These are phyloP conservation scores for Alligator mississippiensis DNA, from an alignment of 2,113 vertebrate species.

Conservation along the genomic window DNA sequence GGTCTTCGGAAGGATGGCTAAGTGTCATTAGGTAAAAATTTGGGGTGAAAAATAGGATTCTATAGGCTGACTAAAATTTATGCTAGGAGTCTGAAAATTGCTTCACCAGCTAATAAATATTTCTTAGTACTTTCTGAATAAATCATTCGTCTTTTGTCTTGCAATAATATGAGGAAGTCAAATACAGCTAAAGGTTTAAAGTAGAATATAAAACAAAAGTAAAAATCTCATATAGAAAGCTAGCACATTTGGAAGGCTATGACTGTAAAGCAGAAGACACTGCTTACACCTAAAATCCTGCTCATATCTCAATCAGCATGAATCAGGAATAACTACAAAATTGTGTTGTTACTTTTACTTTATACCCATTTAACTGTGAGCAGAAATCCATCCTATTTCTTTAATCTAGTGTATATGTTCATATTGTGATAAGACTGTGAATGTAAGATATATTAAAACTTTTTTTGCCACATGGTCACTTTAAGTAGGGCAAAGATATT, in stretches of 20 bases:
- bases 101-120: not conserved
- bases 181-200: not conserved
- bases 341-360: not conserved
- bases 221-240: not conserved
- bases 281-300: not conserved
- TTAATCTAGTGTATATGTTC: not conserved
- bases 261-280: not conserved
- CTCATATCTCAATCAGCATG: not conserved
- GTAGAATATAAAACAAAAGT: not conserved
- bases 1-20: not conserved
- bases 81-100: not conserved
- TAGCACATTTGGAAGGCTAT: not conserved
- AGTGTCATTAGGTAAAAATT: not conserved
- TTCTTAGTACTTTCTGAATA: not conserved
- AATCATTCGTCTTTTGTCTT: not conserved
- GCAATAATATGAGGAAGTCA: not conserved
- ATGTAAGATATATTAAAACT: not conserved
- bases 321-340: not conserved
- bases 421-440: not conserved
- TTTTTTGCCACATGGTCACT: not conserved
- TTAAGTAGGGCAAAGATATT: not conserved
- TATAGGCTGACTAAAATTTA: not conserved
- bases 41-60: not conserved
- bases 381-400: not conserved
- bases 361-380: accelerated